Percentiles rank a stretch among this genome's conserved stretches.
Evolutionary conservation across 2,888 invertebrate species (phyloP).

Genomic region (Tachina grossa): DNA sequence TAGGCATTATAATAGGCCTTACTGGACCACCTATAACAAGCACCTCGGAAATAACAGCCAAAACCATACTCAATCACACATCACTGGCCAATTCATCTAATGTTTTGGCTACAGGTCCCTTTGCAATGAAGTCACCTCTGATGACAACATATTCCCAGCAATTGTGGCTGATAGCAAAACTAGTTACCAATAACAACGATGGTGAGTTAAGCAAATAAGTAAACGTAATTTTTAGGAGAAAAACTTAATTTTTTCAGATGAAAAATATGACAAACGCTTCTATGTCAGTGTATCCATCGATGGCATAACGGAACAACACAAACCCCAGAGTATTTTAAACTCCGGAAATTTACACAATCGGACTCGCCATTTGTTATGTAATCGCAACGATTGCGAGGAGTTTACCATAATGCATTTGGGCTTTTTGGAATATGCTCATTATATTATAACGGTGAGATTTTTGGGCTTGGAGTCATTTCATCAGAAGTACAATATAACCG

Average conservation of each 20-base stretch:
- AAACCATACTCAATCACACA: constrained; percentile 83
- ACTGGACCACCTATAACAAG: constrained; percentile 87
- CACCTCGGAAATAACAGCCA: constrained; percentile 85
- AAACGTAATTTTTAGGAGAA: neutral
- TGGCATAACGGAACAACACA: constrained; percentile 90
- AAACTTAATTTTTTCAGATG: constrained; percentile 85
- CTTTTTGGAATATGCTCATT: constrained; percentile 93
- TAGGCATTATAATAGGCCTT: constrained; percentile 95
- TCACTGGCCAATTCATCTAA: constrained; percentile 84
- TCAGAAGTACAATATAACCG: constrained; percentile 91
- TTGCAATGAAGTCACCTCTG: constrained; percentile 91
- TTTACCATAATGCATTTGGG: constrained; percentile 94
- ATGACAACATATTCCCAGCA: constrained; percentile 96
- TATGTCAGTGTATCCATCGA: constrained; percentile 92
- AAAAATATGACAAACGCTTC: constrained; percentile 95
- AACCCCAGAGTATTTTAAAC: constrained; percentile 87
- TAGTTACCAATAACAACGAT: constrained; percentile 92
- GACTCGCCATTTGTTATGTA: constrained; percentile 92
- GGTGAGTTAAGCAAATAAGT: constrained; percentile 84
- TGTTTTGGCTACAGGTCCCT: constrained; percentile 90
- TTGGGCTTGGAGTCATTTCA: constrained; percentile 93
- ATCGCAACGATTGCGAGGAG: constrained; percentile 92
- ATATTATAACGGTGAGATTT: constrained; percentile 92
- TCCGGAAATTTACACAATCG: constrained; percentile 88
- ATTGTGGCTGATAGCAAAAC: constrained; percentile 94